A percentile compares a stretch with the other conserved stretches of the same genome.
Conservation (phyloP, 2,113 vertebrate genomes). For the Anthoscopus minutus region DNA sequence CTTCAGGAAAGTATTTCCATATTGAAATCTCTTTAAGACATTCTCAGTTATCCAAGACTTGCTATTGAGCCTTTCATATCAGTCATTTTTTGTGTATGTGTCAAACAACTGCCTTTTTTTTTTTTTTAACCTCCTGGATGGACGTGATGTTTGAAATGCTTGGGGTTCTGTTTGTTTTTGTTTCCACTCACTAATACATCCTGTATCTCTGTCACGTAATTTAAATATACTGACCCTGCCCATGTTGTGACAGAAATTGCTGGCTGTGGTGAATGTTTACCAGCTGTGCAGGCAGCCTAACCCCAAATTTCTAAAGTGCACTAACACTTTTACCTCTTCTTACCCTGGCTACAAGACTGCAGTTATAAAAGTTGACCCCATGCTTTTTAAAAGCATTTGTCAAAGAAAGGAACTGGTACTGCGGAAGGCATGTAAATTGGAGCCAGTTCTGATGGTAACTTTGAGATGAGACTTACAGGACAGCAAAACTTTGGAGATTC, state of each 20-base stretch:
- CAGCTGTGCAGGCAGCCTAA: neutral
- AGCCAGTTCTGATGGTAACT: neutral
- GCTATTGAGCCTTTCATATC: neutral
- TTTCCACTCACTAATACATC: neutral
- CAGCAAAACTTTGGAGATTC: neutral
- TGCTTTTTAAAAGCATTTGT: neutral
- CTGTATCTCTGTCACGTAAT: neutral
- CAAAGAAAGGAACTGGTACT: neutral
- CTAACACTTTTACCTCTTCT: neutral
- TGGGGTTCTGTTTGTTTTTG: neutral
- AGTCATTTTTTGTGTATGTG: neutral
- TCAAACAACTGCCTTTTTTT: neutral
- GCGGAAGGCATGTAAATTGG: neutral
- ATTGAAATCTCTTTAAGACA: neutral
- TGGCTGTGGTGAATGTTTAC: neutral
- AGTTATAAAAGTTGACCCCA: neutral
- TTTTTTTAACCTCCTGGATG: neutral
- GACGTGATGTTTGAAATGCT: neutral
- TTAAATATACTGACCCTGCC: neutral
- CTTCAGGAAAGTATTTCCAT: neutral
- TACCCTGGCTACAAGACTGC: neutral
- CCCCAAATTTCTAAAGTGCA: neutral
- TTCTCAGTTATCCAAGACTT: neutral
- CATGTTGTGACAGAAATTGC: neutral
- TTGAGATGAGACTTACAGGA: neutral